Evolutionary conservation across 2,113 vertebrate genomes (phyloP).

Genomic region (Phodopus roborovskii): DNA sequence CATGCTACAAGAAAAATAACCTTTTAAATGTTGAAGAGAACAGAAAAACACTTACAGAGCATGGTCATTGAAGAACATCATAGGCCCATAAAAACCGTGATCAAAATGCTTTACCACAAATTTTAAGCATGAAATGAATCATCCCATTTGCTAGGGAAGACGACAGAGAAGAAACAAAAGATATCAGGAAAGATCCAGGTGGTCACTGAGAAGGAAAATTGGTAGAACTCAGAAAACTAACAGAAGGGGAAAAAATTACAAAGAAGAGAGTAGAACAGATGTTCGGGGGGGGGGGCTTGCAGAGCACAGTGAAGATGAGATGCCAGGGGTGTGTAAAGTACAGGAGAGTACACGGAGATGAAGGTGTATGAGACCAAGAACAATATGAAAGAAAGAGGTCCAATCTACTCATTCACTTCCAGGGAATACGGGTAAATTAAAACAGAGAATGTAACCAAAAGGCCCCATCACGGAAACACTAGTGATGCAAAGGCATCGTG

Average conservation of each 20-base stretch:
- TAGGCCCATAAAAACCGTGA: neutral
- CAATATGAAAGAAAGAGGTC: neutral
- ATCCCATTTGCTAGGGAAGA: neutral
- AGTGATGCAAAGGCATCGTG: neutral
- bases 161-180: neutral
- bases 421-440: neutral
- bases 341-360: neutral
- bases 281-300: no score
- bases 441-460: neutral
- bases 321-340: neutral
- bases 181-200: neutral
- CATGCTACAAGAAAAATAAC: neutral
- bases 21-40: neutral
- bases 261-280: neutral
- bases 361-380: neutral
- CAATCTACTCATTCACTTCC: neutral
- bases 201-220: neutral
- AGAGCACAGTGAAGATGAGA: neutral
- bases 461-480: neutral
- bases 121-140: neutral
- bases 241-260: neutral
- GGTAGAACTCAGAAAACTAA: neutral
- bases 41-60: neutral
- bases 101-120: conserved; percentile 10
- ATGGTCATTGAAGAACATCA: neutral